A percentile compares a stretch with the other conserved stretches of the same genome.
These are phyloP conservation scores for Caenorhabditis virilis DNA, from an alignment of 2,888 invertebrate species.

Conservation along the genomic window DNA sequence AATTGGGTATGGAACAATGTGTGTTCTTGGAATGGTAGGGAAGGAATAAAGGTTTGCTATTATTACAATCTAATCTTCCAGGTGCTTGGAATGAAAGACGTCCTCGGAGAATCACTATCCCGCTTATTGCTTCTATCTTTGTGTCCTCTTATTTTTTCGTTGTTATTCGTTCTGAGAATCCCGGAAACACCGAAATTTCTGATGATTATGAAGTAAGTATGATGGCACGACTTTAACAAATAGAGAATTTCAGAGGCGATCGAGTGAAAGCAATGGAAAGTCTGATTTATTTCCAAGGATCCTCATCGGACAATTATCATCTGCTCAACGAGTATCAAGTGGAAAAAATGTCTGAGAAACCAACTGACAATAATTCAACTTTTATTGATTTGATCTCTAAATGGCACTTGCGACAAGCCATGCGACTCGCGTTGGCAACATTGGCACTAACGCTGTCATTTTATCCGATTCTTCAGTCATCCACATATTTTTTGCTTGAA, in stretches of 20 bases:
- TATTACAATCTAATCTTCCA: too few relatives aligned
- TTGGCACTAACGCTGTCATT: constrained; percentile 59
- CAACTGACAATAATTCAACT: constrained; percentile 6
- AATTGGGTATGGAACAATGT: constrained; percentile 62
- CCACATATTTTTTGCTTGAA: constrained; percentile 54
- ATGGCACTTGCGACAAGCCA: constrained; percentile 61
- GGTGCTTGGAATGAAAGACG: constrained; percentile 58
- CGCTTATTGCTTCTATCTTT: constrained; percentile 55
- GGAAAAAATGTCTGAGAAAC: constrained; percentile 37
- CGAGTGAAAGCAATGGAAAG: constrained; percentile 46
- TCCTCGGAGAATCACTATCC: constrained; percentile 54
- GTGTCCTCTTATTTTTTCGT: constrained; percentile 48
- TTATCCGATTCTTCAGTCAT: constrained; percentile 62
- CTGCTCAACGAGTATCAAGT: constrained; percentile 47
- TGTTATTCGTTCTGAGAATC: constrained; percentile 53
- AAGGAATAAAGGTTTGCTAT: too few relatives aligned
- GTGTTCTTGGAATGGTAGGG: constrained; percentile 60
- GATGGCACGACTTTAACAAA: constrained; percentile 3
- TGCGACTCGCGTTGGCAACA: constrained; percentile 52
- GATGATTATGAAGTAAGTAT: constrained; percentile 51
- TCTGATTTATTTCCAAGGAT: constrained; percentile 60
- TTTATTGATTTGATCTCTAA: constrained; percentile 48
- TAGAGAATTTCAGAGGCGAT: constrained; percentile 39
- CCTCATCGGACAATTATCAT: constrained; percentile 33
- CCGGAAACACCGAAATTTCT: constrained; percentile 63